phyloP scores from a whole-genome alignment of 2,113 vertebrate species.

The Pomatorhinus ruficollis region DNA sequence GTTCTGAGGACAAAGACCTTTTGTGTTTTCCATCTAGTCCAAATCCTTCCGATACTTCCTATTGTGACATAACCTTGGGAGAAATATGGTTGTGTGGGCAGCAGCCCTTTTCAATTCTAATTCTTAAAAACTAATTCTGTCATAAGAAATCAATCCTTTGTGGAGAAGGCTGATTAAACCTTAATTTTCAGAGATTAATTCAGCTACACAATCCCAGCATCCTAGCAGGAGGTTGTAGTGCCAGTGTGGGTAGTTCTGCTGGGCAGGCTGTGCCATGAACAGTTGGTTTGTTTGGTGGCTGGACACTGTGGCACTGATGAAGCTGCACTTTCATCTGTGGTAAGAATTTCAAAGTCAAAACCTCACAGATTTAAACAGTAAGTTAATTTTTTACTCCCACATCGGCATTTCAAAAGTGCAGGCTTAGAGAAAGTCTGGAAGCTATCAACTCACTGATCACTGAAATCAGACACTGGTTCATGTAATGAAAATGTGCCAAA shows the following conservation, averaged over 20 bases:
- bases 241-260: not conserved
- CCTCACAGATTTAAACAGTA: not conserved
- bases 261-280: not conserved
- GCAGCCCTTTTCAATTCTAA: not conserved
- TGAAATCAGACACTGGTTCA: not conserved
- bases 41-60: not conserved
- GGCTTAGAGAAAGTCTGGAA: not conserved
- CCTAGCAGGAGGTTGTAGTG: not conserved
- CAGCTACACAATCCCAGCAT: not conserved
- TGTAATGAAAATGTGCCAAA: not conserved
- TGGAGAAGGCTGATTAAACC: not conserved
- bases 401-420: not conserved
- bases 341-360: not conserved
- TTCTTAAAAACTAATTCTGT: not conserved
- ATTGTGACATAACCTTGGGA: fast-evolving
- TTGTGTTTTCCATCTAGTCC: not conserved
- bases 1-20: not conserved
- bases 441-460: not conserved
- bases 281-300: not conserved
- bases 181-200: not conserved
- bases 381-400: not conserved
- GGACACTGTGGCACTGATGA: not conserved
- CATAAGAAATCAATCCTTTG: not conserved
- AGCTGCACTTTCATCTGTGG: not conserved
- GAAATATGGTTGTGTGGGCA: not conserved